Evolutionary conservation across 1,140 invertebrate species (phyloP), one percentile per base, ranked within the genome.

Genomic region (Drosophila simulans): DNA sequence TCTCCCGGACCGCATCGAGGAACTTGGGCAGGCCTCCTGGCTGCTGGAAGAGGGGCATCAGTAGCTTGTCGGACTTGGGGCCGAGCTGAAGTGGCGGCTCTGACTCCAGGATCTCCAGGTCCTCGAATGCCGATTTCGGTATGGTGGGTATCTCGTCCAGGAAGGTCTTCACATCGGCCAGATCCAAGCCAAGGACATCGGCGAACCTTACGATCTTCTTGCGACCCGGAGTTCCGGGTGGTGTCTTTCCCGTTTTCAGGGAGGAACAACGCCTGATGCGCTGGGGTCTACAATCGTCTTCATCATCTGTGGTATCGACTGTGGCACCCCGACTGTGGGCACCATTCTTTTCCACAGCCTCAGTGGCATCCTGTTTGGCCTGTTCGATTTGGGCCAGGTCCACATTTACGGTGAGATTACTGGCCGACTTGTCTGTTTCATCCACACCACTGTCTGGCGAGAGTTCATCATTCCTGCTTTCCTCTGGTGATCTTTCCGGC

Each of bases 191-290:
- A 34, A 99, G 93, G 1, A 97, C 97, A 90, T 99, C 98, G 0
- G 98, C 98, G 92, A 99, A 99, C 15, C 98, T 94, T 1, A 99
- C 98, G 37, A 98, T 98, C 93, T 99, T 99, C 92, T 98, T 99
- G 1, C 96, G 93, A 3, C 96, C 95, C 0, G 97, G 97, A 10
- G 97, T 97, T 2, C 96, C 96, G 0, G 97, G 97, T 20, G 97
- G 97, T 0, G 97, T 98, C 93, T 98, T 98, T 0, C 97, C 96
- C 0, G 96, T 96, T 93, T 98, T 98, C 13, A 99, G 92, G 0
- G 97, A 98, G 0, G 97, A 97, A 90, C 96, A 97, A 53, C 97
- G 93, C 35, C 95, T 93, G 5, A 97, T 94, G 52, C 95, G 92
- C 35, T 95, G 95, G 1, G 94, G 95, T 64, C 93, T 90, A 43